Evolutionary conservation across 1,140 invertebrate genomes (phyloP), one percentile per base, ranked within the genome.

Genomic region (Samia ricini): DNA sequence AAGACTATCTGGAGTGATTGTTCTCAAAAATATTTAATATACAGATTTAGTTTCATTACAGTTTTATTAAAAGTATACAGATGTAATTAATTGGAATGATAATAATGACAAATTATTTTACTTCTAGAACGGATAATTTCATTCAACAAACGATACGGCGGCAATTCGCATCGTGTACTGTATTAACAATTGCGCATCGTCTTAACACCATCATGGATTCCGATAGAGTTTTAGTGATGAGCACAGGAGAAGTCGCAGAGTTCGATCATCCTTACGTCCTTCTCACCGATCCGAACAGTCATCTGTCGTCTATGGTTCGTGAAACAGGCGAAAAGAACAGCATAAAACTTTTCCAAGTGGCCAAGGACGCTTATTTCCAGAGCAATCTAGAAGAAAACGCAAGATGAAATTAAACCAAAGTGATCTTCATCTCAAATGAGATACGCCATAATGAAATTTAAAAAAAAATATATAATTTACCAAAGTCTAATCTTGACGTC

Each of bases 151-250:
- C 94, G 0, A 94, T 94, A 33, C 77, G 93, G 21, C 82, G 81
- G 2, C 92, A 93, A 70, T 94, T 94, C 65, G 79, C 79, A 2
- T 75, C 91, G 2, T 94, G 93, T 68, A 97, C 95, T 0, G 94
- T 96, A n/a, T 83, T 97, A 7, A 95, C 95, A 0, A 95, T 96
- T 60, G 96, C 95, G 21, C 95, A 97, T 87, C 91, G 96, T 24
- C 83, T 97, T 4, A 92, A 96, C 73, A 94, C 93, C 0, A 91
- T 94, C 15, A 94, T 94, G 91, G 93, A 94, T 69, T 93, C 93
- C 42, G 95, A 96, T 79, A 92, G 93, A 64, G 93, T 97, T 0
- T 79, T 97, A 24, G 96, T 97, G 0, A 92, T 98, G 91, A 93
- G 95, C 75, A 76, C 94, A 6, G 92, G 95, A 83, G 90, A 94